phyloP scores from a whole-genome alignment of 53 echinoderm and acorn worm genomes.

The Actinopyga echinites region DNA sequence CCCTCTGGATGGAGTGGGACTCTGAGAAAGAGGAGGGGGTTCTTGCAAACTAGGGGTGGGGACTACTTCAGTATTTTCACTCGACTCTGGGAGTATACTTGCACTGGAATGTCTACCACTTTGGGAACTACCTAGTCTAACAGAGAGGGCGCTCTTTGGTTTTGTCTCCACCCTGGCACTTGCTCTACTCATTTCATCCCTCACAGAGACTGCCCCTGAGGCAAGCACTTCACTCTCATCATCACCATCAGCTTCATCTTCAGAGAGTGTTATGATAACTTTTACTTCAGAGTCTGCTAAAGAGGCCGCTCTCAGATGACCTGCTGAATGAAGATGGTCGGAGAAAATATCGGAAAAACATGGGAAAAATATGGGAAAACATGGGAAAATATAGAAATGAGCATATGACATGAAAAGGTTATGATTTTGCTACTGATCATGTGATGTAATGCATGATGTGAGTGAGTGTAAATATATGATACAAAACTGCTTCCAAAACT shows the following conservation, averaged over 20 bases:
- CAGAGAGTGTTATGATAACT: slow-evolving; percentile 5
- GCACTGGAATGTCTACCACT: not conserved
- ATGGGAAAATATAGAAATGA: not conserved
- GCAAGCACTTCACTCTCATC: not conserved
- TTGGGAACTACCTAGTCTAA: not conserved
- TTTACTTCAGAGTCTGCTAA: not conserved
- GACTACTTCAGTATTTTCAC: not conserved
- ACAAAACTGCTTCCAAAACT: too few species aligned
- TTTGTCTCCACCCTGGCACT: not conserved
- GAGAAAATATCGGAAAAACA: too few species aligned
- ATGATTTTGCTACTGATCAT: too few species aligned
- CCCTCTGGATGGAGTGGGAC: not conserved
- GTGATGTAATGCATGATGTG: too few species aligned
- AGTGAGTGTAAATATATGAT: too few species aligned
- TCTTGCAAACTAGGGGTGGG: not conserved
- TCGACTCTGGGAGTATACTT: not conserved
- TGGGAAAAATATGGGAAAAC: too few species aligned
- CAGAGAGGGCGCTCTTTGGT: not conserved
- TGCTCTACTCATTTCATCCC: not conserved
- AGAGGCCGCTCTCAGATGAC: not conserved
- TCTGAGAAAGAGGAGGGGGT: not conserved
- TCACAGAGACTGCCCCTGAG: too few species aligned
- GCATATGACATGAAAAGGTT: too few species aligned
- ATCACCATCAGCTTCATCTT: not conserved
- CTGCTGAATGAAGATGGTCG: slow-evolving; percentile 10